A percentile compares a stretch with the other conserved stretches of the same genome.
These are phyloP conservation scores for Capromys pilorides DNA, from an alignment of 2,797 vertebrate species.

Conservation along the genomic window DNA sequence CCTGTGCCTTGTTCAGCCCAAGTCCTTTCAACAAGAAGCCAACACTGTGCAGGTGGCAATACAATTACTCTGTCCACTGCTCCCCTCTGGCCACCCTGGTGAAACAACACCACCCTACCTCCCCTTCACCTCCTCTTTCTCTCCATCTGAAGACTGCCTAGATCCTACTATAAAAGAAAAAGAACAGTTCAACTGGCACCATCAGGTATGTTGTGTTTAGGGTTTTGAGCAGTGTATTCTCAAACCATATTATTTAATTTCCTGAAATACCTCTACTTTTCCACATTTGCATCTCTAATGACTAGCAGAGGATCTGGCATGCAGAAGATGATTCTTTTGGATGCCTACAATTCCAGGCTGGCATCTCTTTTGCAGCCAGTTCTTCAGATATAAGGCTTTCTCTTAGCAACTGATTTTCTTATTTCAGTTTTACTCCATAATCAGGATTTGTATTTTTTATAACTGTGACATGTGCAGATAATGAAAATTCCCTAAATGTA, in stretches of 20 bases:
- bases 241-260: not conserved
- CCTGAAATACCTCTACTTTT: not conserved
- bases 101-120: fast-evolving
- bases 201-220: not conserved
- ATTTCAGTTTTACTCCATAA: conserved; percentile 13
- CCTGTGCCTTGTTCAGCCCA: not conserved
- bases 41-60: not conserved
- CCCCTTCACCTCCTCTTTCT: not conserved
- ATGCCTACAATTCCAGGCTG: not conserved
- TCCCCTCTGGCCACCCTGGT: not conserved
- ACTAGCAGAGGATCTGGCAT: not conserved
- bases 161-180: not conserved
- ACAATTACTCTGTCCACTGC: not conserved
- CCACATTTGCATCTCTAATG: not conserved
- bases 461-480: not conserved
- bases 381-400: not conserved
- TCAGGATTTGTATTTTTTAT: not conserved
- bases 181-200: no score
- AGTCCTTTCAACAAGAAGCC: not conserved
- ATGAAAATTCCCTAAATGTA: conserved; percentile 1
- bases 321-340: not conserved
- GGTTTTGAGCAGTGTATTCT: not conserved
- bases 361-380: not conserved
- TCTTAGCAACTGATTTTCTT: not conserved
- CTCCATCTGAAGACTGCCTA: not conserved